These are phyloP conservation scores for Oreotragus oreotragus DNA, from an alignment of 2,113 vertebrate species.

Conservation along the genomic window DNA sequence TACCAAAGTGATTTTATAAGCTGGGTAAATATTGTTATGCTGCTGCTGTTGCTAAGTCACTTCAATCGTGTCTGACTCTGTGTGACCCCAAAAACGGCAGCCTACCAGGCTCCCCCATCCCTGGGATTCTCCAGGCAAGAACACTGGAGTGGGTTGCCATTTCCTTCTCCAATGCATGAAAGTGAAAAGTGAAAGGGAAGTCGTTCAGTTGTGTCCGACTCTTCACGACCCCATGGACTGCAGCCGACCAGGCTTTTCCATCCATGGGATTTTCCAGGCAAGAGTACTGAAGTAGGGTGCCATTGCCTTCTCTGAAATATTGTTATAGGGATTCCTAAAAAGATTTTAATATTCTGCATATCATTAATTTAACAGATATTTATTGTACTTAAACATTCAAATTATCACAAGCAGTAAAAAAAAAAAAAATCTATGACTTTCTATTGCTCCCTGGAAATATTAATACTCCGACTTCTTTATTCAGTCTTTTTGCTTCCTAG, in stretches of 20 bases:
- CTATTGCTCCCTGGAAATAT: not conserved
- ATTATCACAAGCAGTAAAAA: not conserved
- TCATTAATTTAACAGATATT: constrained; percentile 39
- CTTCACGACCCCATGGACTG: too few relatives aligned
- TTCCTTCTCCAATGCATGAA: too few relatives aligned
- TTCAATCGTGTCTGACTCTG: not conserved
- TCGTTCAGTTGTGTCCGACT: accelerated
- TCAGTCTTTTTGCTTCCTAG: not conserved
- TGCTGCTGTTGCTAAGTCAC: not conserved
- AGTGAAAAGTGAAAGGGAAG: too few relatives aligned
- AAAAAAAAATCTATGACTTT: not conserved
- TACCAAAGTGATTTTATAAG: constrained; percentile 11
- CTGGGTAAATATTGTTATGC: not conserved
- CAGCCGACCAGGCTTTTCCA: too few relatives aligned
- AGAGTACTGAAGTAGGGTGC: too few relatives aligned
- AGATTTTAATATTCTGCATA: not conserved
- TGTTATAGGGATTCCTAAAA: not conserved
- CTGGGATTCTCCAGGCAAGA: too few relatives aligned
- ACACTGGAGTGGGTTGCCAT: too few relatives aligned
- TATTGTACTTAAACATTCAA: not conserved
- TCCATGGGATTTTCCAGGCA: too few relatives aligned
- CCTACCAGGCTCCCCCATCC: too few relatives aligned
- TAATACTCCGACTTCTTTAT: not conserved
- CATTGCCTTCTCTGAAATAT: not conserved
- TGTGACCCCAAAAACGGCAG: not conserved